A percentile compares a stretch with the other conserved stretches of the same genome.
These are phyloP conservation scores for Apostichopus californicus DNA, from an alignment of 35 echinoderm and acorn worm species.

Conservation along the genomic window DNA sequence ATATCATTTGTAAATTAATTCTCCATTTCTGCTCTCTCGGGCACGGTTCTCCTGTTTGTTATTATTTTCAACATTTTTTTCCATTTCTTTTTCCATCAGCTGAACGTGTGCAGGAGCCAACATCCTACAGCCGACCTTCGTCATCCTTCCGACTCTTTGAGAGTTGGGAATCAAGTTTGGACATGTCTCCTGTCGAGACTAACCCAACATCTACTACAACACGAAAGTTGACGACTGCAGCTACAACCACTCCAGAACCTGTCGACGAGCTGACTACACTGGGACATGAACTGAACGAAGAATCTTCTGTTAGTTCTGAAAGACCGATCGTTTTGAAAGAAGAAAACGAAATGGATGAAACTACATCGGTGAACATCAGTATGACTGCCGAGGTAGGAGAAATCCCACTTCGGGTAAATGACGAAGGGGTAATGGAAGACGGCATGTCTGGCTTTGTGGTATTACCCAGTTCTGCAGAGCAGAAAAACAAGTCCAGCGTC, in stretches of 20 bases:
- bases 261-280: not conserved
- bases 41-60: not conserved
- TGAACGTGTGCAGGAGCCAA: not conserved
- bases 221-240: not conserved
- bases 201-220: not conserved
- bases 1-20: too few relatives aligned
- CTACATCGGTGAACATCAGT: not conserved
- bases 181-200: not conserved
- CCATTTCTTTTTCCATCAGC: not conserved
- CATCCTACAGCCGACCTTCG: not conserved
- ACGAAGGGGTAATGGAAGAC: not conserved
- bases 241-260: not conserved
- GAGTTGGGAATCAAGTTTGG: not conserved
- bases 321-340: not conserved
- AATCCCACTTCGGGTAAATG: not conserved
- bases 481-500: not conserved
- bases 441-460: constrained; percentile 14
- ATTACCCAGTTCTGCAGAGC: not conserved
- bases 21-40: too few relatives aligned
- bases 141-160: constrained; percentile 15
- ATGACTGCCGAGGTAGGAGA: not conserved
- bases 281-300: not conserved
- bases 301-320: not conserved
- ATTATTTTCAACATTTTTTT: not conserved
- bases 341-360: not conserved